phyloP scores from a whole-genome alignment of 2,113 vertebrate genomes.

The Lanius collurio region DNA sequence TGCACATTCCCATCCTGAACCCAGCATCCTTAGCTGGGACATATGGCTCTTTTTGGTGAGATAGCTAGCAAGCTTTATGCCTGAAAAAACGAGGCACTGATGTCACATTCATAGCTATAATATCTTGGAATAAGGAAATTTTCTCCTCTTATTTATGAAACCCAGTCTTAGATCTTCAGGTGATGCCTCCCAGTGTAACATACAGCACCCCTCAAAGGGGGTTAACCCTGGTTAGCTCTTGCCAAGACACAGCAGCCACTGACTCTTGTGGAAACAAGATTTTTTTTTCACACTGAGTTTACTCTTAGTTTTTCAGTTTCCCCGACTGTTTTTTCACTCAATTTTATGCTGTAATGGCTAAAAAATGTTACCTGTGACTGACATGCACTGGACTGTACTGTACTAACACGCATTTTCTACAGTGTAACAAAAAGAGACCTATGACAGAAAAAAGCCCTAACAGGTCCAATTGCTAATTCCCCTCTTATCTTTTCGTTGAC shows the following conservation, averaged over 20 bases:
- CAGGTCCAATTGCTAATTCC: neutral
- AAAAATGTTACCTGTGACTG: neutral
- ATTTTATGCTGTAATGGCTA: neutral
- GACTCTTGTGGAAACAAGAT: neutral
- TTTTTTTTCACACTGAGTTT: neutral
- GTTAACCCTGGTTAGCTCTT: neutral
- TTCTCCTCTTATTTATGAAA: neutral
- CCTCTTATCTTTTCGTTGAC: neutral
- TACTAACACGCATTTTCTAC: neutral
- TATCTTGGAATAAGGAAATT: neutral
- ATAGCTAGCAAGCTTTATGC: neutral
- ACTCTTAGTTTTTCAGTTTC: neutral
- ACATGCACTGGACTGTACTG: accelerated
- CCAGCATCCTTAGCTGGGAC: neutral
- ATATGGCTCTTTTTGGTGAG: neutral
- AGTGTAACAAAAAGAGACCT: neutral
- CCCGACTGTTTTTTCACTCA: neutral
- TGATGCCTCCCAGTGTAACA: neutral
- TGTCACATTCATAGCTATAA: neutral
- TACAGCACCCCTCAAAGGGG: neutral
- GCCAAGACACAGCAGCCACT: neutral
- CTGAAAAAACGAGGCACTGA: neutral
- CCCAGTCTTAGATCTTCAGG: neutral
- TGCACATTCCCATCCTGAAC: accelerated
- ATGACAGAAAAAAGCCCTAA: neutral